Percentiles rank a stretch among this genome's conserved stretches.
Evolutionary conservation across 2,888 invertebrate genomes (phyloP).

Genomic region (Sinodicranocentrus sp.): DNA sequence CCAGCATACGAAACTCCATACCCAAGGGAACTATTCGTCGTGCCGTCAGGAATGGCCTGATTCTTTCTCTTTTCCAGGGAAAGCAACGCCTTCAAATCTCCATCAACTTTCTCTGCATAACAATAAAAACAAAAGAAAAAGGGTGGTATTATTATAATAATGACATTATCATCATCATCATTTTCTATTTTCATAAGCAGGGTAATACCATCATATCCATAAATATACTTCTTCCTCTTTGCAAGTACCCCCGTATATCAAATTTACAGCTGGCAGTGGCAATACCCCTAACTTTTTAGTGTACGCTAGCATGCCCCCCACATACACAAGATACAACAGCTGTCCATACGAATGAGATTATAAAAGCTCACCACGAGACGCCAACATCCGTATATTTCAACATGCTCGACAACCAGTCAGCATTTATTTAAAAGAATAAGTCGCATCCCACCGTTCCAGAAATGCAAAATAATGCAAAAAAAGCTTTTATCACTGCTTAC

Average conservation of each 20-base stretch:
- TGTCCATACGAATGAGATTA: constrained; percentile 41
- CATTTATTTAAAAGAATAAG: constrained; percentile 25
- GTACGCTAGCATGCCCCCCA: neutral
- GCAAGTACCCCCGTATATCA: constrained; percentile 11
- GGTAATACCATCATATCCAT: constrained; percentile 9
- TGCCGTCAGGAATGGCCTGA: constrained; percentile 50
- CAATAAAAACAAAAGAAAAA: constrained; percentile 53
- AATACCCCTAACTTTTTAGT: constrained; percentile 25
- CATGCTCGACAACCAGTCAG: constrained; percentile 10
- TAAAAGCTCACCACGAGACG: constrained; percentile 19
- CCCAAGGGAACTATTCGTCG: constrained; percentile 56
- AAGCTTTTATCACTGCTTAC: constrained; percentile 28
- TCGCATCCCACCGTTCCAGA: constrained; percentile 14
- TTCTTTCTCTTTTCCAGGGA: constrained; percentile 57
- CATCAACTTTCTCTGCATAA: constrained; percentile 73
- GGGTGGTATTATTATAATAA: constrained; percentile 32
- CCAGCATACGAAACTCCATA: constrained; percentile 20
- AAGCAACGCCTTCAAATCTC: constrained; percentile 71
- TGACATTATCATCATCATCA: constrained; percentile 31
- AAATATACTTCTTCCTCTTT: neutral
- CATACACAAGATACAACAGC: constrained; percentile 26
- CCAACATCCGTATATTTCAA: neutral
- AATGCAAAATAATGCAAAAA: constrained; percentile 37
- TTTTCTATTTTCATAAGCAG: constrained; percentile 32
- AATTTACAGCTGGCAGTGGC: constrained; percentile 25